phyloP scores from a whole-genome alignment of 2,888 invertebrate genomes.

The Thecocarcelia acutangulata region DNA sequence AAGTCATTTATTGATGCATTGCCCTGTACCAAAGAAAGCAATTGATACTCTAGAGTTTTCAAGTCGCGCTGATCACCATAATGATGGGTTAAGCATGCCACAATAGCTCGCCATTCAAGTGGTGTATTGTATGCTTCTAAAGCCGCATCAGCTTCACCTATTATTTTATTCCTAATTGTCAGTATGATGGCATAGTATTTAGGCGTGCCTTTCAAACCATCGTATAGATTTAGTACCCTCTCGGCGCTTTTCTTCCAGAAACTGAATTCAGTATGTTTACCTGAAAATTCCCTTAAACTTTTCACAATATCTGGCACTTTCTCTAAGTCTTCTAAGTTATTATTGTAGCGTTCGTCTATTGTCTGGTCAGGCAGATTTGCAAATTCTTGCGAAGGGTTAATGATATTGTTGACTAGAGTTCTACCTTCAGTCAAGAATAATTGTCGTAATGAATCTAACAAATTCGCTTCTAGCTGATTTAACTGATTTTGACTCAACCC shows the following conservation, averaged over 20 bases:
- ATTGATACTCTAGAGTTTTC: constrained; percentile 9
- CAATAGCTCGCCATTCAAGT: too few relatives aligned
- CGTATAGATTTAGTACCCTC: neutral
- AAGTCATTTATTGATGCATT: constrained; percentile 1
- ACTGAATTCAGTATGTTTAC: neutral
- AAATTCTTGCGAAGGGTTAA: too few relatives aligned
- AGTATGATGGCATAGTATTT: constrained; percentile 14
- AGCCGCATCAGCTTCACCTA: constrained; percentile 9
- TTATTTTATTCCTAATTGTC: constrained; percentile 9
- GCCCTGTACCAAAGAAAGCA: neutral
- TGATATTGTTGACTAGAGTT: too few relatives aligned
- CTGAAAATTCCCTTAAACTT: neutral
- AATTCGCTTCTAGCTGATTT: too few relatives aligned
- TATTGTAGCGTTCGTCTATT: too few relatives aligned
- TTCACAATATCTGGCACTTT: too few relatives aligned
- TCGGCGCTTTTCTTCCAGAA: neutral
- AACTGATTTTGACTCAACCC: too few relatives aligned
- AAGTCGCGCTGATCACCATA: neutral
- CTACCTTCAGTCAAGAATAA: too few relatives aligned
- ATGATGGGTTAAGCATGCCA: neutral
- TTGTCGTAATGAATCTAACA: too few relatives aligned
- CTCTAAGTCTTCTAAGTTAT: too few relatives aligned
- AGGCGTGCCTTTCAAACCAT: neutral
- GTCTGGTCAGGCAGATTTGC: too few relatives aligned
- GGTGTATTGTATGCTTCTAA: neutral